Conservation (phyloP, 2,113 vertebrate genomes). For the Passer montanus region DNA sequence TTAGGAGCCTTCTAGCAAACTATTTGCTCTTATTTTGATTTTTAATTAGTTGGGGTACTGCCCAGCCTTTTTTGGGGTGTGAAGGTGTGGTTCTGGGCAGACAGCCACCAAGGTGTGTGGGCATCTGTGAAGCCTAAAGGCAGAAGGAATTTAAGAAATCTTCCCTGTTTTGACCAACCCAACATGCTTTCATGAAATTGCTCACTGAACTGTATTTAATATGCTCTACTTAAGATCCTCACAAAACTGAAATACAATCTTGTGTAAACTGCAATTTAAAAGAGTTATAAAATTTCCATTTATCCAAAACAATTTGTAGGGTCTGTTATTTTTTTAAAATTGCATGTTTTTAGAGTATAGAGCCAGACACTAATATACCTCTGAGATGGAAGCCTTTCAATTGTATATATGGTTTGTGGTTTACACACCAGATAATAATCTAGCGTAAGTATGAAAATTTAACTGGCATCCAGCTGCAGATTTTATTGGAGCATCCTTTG, state of each 20-base stretch:
- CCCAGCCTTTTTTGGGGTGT: not conserved
- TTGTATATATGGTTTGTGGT: conserved; percentile 6
- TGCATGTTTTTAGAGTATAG: not conserved
- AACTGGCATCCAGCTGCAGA: not conserved
- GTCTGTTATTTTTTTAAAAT: not conserved
- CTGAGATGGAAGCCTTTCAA: conserved; percentile 2
- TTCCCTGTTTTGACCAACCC: not conserved
- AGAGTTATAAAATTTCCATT: conserved; percentile 9
- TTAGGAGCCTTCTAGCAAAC: not conserved
- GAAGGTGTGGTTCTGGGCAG: not conserved
- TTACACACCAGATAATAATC: conserved; percentile 18
- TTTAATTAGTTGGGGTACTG: not conserved
- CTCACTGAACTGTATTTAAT: not conserved
- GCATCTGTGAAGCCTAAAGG: not conserved
- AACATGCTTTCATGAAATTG: not conserved
- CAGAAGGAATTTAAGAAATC: conserved; percentile 13
- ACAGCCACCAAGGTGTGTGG: conserved; percentile 1
- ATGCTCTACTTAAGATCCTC: not conserved
- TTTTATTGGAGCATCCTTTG: conserved; percentile 24
- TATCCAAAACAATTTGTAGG: conserved; percentile 18
- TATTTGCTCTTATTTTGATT: not conserved
- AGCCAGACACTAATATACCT: not conserved
- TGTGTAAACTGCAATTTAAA: conserved; percentile 23
- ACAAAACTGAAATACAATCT: conserved; percentile 4
- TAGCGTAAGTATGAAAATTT: not conserved